phyloP scores from a whole-genome alignment of 1,140 invertebrate species.

The Drosophila pallidifrons region DNA sequence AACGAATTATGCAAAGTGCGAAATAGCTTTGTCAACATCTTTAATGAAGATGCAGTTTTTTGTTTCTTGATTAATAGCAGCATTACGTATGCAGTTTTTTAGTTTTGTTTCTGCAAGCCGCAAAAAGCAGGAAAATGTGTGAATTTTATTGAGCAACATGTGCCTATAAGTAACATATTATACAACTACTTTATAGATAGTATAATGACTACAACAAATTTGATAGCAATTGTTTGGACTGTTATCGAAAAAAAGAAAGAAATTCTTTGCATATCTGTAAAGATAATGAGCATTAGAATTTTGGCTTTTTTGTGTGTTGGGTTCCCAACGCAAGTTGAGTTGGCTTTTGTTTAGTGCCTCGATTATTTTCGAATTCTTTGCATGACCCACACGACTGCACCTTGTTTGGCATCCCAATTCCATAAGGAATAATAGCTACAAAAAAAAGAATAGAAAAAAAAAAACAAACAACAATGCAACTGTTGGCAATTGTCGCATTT shows the following conservation, averaged over 20 bases:
- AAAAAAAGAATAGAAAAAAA: conserved; percentile 30
- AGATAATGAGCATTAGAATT: background rate
- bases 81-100: too few relatives aligned
- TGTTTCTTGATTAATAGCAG: too few relatives aligned
- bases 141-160: background rate
- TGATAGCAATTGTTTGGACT: background rate
- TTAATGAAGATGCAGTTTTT: too few relatives aligned
- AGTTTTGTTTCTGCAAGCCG: too few relatives aligned
- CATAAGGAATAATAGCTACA: conserved; percentile 7
- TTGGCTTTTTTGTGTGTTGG: background rate
- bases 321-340: background rate
- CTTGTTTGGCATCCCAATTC: background rate
- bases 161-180: background rate
- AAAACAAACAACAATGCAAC: conserved; percentile 22
- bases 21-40: too few relatives aligned
- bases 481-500: conserved; percentile 50
- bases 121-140: background rate
- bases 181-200: too few relatives aligned
- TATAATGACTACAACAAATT: background rate
- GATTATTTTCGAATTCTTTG: background rate
- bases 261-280: background rate
- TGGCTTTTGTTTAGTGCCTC: background rate
- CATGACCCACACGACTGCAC: background rate
- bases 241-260: background rate
- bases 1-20: too few relatives aligned